These are phyloP conservation scores for Conopomorpha cramerella DNA, from an alignment of 1,140 invertebrate genomes.

Conservation along the genomic window DNA sequence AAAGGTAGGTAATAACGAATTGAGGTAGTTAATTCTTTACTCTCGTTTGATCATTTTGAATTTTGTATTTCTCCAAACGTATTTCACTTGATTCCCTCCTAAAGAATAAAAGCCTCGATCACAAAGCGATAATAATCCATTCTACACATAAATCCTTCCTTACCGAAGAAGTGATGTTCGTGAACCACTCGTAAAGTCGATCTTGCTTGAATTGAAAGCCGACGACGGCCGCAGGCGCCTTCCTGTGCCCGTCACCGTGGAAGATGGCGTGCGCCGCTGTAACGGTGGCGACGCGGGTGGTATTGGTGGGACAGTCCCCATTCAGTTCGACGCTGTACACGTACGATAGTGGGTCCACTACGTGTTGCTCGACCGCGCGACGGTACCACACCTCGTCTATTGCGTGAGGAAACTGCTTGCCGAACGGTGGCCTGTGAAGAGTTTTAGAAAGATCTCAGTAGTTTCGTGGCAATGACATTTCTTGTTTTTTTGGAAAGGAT, in stretches of 20 bases:
- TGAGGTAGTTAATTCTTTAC: too few species aligned
- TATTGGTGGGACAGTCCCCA: constrained; percentile 32
- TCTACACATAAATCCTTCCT: too few species aligned
- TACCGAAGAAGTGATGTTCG: constrained; percentile 76
- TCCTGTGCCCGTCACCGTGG: constrained; percentile 64
- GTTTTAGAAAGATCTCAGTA: not conserved
- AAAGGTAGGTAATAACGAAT: too few species aligned
- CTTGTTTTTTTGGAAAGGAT: too few species aligned
- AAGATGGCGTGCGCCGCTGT: constrained; percentile 90
- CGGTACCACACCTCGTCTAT: constrained; percentile 95
- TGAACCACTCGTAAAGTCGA: constrained; percentile 74
- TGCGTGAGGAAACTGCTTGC: constrained; percentile 70
- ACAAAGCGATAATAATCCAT: too few species aligned
- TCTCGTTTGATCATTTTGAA: too few species aligned
- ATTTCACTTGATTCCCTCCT: too few species aligned
- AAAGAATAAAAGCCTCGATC: too few species aligned
- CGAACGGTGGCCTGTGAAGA: constrained; percentile 52
- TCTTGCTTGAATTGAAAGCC: constrained; percentile 87
- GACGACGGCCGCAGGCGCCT: constrained; percentile 87
- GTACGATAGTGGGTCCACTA: constrained; percentile 78
- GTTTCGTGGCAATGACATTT: not conserved
- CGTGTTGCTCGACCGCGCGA: constrained; percentile 88
- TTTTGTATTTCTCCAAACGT: too few species aligned
- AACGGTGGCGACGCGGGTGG: constrained; percentile 64
- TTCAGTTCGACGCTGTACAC: constrained; percentile 68